Evolutionary conservation across 2,888 invertebrate genomes (phyloP).

Genomic region (Chloroclysta siterata): DNA sequence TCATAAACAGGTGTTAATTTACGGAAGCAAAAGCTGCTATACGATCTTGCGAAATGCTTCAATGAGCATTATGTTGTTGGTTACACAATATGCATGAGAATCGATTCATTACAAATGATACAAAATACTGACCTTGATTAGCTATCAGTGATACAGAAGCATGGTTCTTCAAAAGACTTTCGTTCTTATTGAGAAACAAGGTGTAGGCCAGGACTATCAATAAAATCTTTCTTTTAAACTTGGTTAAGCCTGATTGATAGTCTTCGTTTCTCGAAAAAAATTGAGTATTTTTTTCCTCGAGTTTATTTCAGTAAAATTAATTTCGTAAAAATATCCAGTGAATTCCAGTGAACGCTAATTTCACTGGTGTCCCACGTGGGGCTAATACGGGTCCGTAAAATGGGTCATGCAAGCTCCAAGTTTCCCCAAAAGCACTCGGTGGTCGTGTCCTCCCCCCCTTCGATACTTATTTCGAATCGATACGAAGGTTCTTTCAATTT

Average conservation of each 20-base stretch:
- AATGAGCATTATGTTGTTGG: conserved; percentile 41
- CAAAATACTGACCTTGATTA: background rate
- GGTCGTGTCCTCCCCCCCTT: too few relatives aligned
- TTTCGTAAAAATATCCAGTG: too few relatives aligned
- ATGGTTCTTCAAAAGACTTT: background rate
- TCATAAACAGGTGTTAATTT: conserved; percentile 52
- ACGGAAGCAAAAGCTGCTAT: conserved; percentile 54
- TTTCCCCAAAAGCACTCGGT: background rate
- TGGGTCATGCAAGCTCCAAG: background rate
- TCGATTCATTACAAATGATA: conserved; percentile 10
- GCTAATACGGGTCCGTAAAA: too few relatives aligned
- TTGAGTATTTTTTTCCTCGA: background rate
- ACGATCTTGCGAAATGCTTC: conserved; percentile 53
- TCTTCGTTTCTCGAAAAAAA: too few relatives aligned
- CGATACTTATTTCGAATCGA: too few relatives aligned
- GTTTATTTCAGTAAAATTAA: too few relatives aligned
- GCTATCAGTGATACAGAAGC: background rate
- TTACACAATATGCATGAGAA: conserved; percentile 39
- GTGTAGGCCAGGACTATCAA: background rate
- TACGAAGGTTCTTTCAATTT: too few relatives aligned
- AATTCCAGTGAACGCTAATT: too few relatives aligned
- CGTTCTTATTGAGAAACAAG: too few relatives aligned
- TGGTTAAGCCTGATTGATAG: background rate
- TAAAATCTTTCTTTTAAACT: background rate
- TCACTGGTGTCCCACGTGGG: too few relatives aligned